These are phyloP conservation scores for Microtus montanus DNA, from an alignment of 2,113 vertebrate genomes.

Conservation along the genomic window DNA sequence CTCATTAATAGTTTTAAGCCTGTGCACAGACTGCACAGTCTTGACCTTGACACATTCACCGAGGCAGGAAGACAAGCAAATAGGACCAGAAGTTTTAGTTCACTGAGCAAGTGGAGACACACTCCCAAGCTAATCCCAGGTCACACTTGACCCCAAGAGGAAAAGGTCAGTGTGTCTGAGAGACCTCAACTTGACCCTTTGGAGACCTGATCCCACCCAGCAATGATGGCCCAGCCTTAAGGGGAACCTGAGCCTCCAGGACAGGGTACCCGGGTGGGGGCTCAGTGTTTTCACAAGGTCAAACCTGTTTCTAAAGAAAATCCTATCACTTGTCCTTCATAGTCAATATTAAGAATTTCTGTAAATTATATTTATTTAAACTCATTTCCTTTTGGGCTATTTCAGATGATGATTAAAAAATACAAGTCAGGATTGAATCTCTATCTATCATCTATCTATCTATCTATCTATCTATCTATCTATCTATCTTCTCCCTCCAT, in stretches of 20 bases:
- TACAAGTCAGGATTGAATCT: background rate
- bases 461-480: no score
- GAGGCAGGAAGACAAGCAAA: background rate
- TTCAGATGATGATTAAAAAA: background rate
- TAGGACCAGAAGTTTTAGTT: accelerated
- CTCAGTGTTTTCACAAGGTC: accelerated
- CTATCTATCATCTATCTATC: no score
- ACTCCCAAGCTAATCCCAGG: no score
- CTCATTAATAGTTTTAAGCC: accelerated
- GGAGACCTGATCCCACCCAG: background rate
- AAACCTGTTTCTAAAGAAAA: background rate
- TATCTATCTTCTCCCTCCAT: background rate
- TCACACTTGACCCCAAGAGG: no score
- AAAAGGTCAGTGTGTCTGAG: accelerated
- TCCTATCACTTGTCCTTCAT: background rate
- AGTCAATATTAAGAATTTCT: background rate
- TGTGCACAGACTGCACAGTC: no score
- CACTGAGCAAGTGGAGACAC: background rate
- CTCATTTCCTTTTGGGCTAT: background rate
- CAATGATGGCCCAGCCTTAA: background rate
- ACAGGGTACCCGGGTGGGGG: accelerated
- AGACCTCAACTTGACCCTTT: background rate
- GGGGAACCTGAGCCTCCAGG: no score
- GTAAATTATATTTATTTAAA: background rate
- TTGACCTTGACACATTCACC: accelerated